phyloP scores from a whole-genome alignment of 2,113 vertebrate species.

The Panurus biarmicus region DNA sequence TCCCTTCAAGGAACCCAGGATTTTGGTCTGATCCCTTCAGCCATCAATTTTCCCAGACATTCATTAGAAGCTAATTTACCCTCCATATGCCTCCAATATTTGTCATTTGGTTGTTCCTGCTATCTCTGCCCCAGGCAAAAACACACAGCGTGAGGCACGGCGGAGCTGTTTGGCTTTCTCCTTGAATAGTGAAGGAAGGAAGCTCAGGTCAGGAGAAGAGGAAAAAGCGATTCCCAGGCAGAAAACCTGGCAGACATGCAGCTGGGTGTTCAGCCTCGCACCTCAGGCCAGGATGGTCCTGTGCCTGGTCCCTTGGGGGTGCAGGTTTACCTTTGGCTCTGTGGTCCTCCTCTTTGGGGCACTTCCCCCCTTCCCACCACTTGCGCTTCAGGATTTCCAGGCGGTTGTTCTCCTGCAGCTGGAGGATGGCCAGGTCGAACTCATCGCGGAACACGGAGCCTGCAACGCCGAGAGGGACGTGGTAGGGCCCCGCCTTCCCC shows the following conservation, averaged over 20 bases:
- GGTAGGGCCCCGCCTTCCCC: background rate
- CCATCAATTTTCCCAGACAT: conserved; percentile 48
- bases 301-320: background rate
- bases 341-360: conserved; percentile 96
- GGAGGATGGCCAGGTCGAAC: conserved; percentile 96
- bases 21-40: conserved; percentile 8
- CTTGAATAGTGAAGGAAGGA: conserved; percentile 3
- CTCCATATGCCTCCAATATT: conserved; percentile 60
- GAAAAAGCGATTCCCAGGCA: background rate
- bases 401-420: conserved; percentile 95
- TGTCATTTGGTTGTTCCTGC: conserved; percentile 51
- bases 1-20: conserved; percentile 25
- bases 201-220: conserved; percentile 6
- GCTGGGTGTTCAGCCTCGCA: background rate
- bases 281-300: background rate
- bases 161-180: conserved; percentile 31
- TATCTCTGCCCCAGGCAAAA: conserved; percentile 60
- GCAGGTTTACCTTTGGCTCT: conserved; percentile 86
- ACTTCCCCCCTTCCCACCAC: conserved; percentile 98
- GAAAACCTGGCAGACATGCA: background rate
- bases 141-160: conserved; percentile 43
- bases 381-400: conserved; percentile 94
- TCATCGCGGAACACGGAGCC: conserved; percentile 93
- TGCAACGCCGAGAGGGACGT: conserved; percentile 46
- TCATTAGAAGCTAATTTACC: conserved; percentile 65